Conservation (phyloP, 2,113 vertebrate genomes). For the Ophiodon elongatus region DNA sequence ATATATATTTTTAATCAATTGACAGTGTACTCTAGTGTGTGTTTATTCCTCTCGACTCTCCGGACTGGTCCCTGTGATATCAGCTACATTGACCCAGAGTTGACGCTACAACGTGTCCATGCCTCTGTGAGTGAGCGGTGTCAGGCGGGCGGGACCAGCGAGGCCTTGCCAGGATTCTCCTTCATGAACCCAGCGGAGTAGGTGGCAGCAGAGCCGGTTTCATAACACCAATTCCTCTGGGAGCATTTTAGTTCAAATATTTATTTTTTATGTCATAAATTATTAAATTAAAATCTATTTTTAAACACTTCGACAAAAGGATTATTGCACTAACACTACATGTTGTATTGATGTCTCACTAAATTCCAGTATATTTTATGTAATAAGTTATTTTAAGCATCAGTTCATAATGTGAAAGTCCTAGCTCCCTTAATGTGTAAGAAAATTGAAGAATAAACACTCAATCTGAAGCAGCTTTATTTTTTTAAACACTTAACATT, state of each 20-base stretch:
- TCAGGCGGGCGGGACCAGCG: slow-evolving; percentile 30
- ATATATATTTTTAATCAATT: neutral
- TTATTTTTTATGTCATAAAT: slow-evolving; percentile 62
- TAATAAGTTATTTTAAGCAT: slow-evolving; percentile 16
- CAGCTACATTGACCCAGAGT: slow-evolving; percentile 83
- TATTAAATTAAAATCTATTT: slow-evolving; percentile 59
- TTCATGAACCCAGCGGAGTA: slow-evolving; percentile 72
- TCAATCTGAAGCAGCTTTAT: slow-evolving; percentile 22
- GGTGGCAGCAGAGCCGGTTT: slow-evolving; percentile 40
- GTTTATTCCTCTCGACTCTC: neutral
- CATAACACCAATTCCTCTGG: slow-evolving; percentile 37
- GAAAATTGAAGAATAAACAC: slow-evolving; percentile 21
- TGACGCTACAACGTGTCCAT: slow-evolving; percentile 79
- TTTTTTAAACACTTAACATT: slow-evolving; percentile 25
- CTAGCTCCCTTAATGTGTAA: neutral
- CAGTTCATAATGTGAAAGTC: slow-evolving; percentile 27
- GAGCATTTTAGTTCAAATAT: slow-evolving; percentile 50
- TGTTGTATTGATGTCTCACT: slow-evolving; percentile 5
- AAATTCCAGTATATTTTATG: slow-evolving; percentile 5
- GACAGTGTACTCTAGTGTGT: neutral
- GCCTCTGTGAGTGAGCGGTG: slow-evolving; percentile 73
- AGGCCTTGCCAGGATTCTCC: slow-evolving; percentile 83
- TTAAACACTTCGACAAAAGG: slow-evolving; percentile 19
- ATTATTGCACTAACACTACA: slow-evolving; percentile 13
- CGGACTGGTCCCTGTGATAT: slow-evolving; percentile 85